These are phyloP conservation scores for Nesoenas mayeri DNA, from an alignment of 2,113 vertebrate species.

Conservation along the genomic window DNA sequence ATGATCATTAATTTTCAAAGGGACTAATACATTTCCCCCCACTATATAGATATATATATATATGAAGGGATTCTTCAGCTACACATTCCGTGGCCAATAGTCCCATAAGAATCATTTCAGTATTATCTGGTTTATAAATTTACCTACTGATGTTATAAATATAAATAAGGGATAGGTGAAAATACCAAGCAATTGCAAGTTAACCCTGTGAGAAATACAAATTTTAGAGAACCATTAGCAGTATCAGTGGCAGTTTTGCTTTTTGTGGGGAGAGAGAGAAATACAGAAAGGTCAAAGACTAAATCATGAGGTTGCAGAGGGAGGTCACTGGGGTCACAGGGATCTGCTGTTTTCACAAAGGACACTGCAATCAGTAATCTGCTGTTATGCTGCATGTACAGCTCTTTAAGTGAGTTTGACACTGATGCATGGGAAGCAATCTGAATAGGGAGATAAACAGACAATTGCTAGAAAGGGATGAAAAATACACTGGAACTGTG, in stretches of 20 bases:
- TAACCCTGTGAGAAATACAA: background rate
- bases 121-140: background rate
- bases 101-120: background rate
- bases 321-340: background rate
- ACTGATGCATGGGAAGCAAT: slow-evolving; percentile 15
- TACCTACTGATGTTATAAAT: background rate
- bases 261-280: background rate
- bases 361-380: slow-evolving; percentile 15
- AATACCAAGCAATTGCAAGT: background rate
- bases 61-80: background rate
- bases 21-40: background rate
- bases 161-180: background rate
- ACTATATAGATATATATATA: background rate
- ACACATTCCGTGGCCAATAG: background rate
- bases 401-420: slow-evolving; percentile 1
- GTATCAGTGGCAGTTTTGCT: background rate
- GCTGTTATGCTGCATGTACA: background rate
- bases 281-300: slow-evolving; percentile 20
- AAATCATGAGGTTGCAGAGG: background rate
- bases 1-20: background rate
- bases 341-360: slow-evolving; percentile 44
- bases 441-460: background rate
- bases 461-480: background rate
- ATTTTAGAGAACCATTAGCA: background rate
- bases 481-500: background rate